Conservation (phyloP, 2,113 vertebrate species). For the Salvelinus namaycush region DNA sequence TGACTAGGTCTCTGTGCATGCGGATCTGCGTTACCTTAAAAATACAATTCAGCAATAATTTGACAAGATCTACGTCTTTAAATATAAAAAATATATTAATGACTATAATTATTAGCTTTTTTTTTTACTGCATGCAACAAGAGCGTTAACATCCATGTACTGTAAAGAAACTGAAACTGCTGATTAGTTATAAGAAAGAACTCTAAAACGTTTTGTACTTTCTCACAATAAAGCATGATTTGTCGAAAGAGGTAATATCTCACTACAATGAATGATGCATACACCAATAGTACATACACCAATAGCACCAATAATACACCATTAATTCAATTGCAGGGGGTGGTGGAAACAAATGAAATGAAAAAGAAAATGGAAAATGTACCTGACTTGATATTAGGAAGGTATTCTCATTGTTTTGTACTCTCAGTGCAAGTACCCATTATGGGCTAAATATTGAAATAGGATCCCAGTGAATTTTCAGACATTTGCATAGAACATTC, state of each 20-base stretch:
- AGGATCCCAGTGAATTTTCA: too few species aligned
- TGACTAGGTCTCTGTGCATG: constrained; percentile 18
- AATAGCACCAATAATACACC: background rate
- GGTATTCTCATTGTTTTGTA: too few species aligned
- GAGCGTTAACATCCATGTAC: constrained; percentile 30
- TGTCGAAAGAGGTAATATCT: constrained; percentile 62
- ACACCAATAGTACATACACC: constrained; percentile 19
- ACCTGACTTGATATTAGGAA: constrained; percentile 23
- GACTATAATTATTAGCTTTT: constrained; percentile 47
- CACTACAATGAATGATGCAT: constrained; percentile 37
- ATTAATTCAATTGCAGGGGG: constrained; percentile 30
- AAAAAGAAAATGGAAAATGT: constrained; percentile 59
- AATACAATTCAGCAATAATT: constrained; percentile 12
- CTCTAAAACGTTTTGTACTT: constrained; percentile 30
- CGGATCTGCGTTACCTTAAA: constrained; percentile 39
- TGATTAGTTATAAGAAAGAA: constrained; percentile 20
- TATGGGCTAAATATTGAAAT: too few species aligned
- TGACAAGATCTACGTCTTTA: constrained; percentile 31
- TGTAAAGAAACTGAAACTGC: constrained; percentile 31
- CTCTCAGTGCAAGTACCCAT: too few species aligned
- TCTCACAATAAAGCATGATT: constrained; percentile 65
- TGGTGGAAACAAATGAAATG: constrained; percentile 38
- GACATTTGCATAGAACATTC: too few species aligned
- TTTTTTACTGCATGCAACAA: constrained; percentile 61
- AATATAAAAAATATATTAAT: constrained; percentile 20